A percentile compares a stretch with the other conserved stretches of the same genome.
Conservation (phyloP, 2,797 vertebrate species). For the Sphaeramia orbicularis region DNA sequence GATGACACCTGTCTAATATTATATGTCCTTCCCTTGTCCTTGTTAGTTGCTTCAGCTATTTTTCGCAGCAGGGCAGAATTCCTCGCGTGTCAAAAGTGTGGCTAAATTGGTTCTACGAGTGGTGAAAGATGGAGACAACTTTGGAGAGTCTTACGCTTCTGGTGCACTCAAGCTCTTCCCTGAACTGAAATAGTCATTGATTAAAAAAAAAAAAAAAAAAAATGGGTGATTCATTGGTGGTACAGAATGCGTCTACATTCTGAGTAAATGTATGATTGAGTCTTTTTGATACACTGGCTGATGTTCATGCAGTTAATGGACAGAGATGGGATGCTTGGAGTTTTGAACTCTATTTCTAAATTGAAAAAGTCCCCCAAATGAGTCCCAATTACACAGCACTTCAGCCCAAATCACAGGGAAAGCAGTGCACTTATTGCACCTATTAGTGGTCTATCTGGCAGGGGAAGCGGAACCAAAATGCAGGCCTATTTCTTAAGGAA, state of each 20-base stretch:
- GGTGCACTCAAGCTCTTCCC: constrained; percentile 59
- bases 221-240: constrained; percentile 1
- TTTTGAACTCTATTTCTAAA: constrained; percentile 74
- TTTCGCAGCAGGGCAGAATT: constrained; percentile 63
- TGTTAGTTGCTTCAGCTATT: constrained; percentile 75
- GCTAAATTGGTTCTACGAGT: constrained; percentile 77
- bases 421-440: constrained; percentile 69
- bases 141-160: constrained; percentile 63
- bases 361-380: constrained; percentile 76
- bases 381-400: constrained; percentile 79
- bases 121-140: constrained; percentile 76
- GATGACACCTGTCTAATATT: constrained; percentile 76
- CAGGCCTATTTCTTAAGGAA: constrained; percentile 39
- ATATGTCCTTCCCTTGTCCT: constrained; percentile 66
- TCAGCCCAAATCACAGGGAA: constrained; percentile 71
- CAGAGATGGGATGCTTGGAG: constrained; percentile 66
- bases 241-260: constrained; percentile 31
- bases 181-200: constrained; percentile 68
- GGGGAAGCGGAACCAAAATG: constrained; percentile 35
- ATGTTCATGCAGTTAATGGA: constrained; percentile 73
- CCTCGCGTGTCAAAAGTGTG: constrained; percentile 71
- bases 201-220: constrained; percentile 33
- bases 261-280: constrained; percentile 61
- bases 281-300: constrained; percentile 64
- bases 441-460: constrained; percentile 54